Evolutionary conservation across 2,797 vertebrate species (phyloP), one percentile per base, ranked within the genome.

Genomic region (Sebastes itinus): DNA sequence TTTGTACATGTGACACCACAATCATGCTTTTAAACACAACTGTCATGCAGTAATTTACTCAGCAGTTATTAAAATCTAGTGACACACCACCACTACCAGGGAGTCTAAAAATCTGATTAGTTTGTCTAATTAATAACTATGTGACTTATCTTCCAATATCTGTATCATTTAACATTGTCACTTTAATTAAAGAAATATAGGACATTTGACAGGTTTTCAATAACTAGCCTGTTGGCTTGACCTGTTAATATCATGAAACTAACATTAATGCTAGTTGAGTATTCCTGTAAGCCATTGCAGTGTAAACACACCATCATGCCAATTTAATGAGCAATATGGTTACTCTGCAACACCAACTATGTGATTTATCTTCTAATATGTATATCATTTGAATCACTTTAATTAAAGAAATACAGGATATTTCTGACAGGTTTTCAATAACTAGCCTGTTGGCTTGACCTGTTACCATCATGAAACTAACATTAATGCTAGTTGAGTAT

Each of bases 231-330:
- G 35, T 38, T 38, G 35, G 35, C 35, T 38, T 83, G 78, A 86
- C 78, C 87, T 85, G 84, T 80, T 72, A 83, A 71, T 23, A 88
- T 60, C 79, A 58, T 55, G 60, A 38, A 70, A 76, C 55, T 78
- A 83, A 54, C 63, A n/a, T 14, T 35, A 72, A 75, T 54, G 67
- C 55, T 74, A 68, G 55, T 27, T 58, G 64, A 54, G 42, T 64
- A 78, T 69, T 42, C 58, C 7, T 58, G 23, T 42, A 80, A 60
- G 35, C 35, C 35, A 35, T 1, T 33, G 52, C 77, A 68, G 35
- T 20, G 75, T 78, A 35, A 35, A 35, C 33, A 35, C 33, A 35
- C 33, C 12, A 35, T 2, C 33, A 2, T 35, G 4, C 4, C 33
- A 4, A 2, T 35, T 35, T 35, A 11, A 35, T 35, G 33, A 35